Conservation (phyloP, 2,113 vertebrate species). For the Piprites chloris region DNA sequence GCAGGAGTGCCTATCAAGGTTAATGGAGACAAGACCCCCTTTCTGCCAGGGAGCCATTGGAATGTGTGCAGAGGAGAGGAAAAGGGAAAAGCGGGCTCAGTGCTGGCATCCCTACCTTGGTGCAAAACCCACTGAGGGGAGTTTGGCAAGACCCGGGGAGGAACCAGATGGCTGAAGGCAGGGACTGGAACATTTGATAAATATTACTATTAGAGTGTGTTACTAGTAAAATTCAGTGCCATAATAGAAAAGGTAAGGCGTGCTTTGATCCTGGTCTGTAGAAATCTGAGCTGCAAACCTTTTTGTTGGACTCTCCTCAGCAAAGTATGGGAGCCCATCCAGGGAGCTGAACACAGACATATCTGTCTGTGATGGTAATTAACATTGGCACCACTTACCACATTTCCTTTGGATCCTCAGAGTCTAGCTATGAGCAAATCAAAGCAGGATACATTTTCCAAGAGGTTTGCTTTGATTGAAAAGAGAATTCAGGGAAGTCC, state of each 20-base stretch:
- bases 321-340: neutral
- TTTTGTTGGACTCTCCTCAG: neutral
- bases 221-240: neutral
- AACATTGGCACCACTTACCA: neutral
- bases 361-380: slow-evolving; percentile 2
- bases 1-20: slow-evolving; percentile 17
- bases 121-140: neutral
- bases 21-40: neutral
- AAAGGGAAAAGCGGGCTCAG: neutral
- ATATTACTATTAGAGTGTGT: neutral
- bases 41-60: accelerated
- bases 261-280: neutral
- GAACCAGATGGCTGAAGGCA: neutral
- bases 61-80: neutral
- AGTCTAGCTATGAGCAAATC: slow-evolving; percentile 3
- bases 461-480: slow-evolving; percentile 25
- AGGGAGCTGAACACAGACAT: neutral
- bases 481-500: slow-evolving; percentile 32
- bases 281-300: neutral
- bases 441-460: slow-evolving; percentile 30
- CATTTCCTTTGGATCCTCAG: slow-evolving; percentile 7
- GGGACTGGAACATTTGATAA: neutral
- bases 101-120: neutral
- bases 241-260: neutral
- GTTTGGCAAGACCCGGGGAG: neutral